phyloP scores from a whole-genome alignment of 2,888 invertebrate genomes.

The Aplocera efformata region DNA sequence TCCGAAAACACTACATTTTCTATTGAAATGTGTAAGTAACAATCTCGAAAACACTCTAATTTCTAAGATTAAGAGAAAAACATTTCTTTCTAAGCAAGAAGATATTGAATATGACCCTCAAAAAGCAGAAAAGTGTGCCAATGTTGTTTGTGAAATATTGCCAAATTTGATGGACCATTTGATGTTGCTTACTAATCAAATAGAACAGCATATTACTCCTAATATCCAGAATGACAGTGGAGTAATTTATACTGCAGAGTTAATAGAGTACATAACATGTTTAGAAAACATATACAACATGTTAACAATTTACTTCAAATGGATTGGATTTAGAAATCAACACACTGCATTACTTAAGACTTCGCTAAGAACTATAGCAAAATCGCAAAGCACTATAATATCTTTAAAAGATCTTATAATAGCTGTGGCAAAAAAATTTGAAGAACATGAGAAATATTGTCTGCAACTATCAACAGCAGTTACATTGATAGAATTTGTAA shows the following conservation, averaged over 20 bases:
- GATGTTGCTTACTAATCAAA: slow-evolving; percentile 42
- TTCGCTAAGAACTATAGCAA: slow-evolving; percentile 60
- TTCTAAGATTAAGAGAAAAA: slow-evolving; percentile 61
- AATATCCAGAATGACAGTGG: slow-evolving; percentile 43
- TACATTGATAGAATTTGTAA: slow-evolving; percentile 74
- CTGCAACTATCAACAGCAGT: slow-evolving; percentile 78
- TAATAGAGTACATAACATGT: slow-evolving; percentile 60
- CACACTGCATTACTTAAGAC: slow-evolving; percentile 55
- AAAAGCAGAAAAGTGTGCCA: slow-evolving; percentile 60
- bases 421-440: slow-evolving; percentile 59
- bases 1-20: slow-evolving; percentile 52
- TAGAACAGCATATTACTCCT: slow-evolving; percentile 42
- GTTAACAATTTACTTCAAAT: slow-evolving; percentile 80
- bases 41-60: slow-evolving; percentile 53
- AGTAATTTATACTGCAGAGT: slow-evolving; percentile 42
- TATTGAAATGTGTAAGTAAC: slow-evolving; percentile 52
- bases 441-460: slow-evolving; percentile 72
- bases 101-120: slow-evolving; percentile 45
- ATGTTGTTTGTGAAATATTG: slow-evolving; percentile 45
- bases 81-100: slow-evolving; percentile 58
- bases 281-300: slow-evolving; percentile 78
- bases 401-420: slow-evolving; percentile 56
- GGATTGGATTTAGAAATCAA: slow-evolving; percentile 82
- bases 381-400: slow-evolving; percentile 39
- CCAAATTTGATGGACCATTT: slow-evolving; percentile 59